Evolutionary conservation across 2,113 vertebrate genomes (phyloP), one percentile per base, ranked within the genome.

Genomic region (Eolophus roseicapilla): DNA sequence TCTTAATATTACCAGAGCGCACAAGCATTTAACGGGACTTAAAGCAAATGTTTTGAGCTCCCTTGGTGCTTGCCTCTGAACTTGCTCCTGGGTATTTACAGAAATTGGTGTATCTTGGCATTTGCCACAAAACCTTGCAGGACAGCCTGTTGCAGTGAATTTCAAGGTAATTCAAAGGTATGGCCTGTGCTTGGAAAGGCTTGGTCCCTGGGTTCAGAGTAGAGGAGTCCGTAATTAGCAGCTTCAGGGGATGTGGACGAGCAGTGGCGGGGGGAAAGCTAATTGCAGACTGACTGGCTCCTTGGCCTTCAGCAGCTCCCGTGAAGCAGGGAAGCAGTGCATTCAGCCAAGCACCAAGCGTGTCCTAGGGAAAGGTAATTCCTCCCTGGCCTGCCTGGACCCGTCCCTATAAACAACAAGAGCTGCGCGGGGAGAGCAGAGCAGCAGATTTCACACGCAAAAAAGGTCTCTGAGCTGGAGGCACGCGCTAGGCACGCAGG

Each of bases 321-420:
- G 1, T 50, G 92, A 84, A 96, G 94, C 90, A 88, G 88, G 91
- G 90, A 93, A 96, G 68, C 29, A 17, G 96, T 92, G 50, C 20
- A 60, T 87, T 96, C 92, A 97, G 94, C 88, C 96, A 96, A 93
- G 85, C 77, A 88, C 94, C 96, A 89, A 92, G 89, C 35, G 73
- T 97, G 96, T 97, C 95, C 95, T 96, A 96, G 85, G 91, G 96
- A 97, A 97, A 97, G 93, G 95, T 96, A 97, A 97, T 96, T 97
- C 96, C 93, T 97, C 52, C 89, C 49, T 1, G 6, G 83, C 97
- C 93, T 97, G 97, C 89, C 97, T 73, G 60, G 82, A 70, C 97
- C 85, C 31, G 64, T 92, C 93, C 92, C 87, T 86, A 95, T 96
- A 97, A 97, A 97, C 96, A 95, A 87, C 13, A 7, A 93, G 88